A percentile compares a stretch with the other conserved stretches of the same genome.
phyloP scores from a whole-genome alignment of 1,140 invertebrate genomes.

The Drosophila takahashii region DNA sequence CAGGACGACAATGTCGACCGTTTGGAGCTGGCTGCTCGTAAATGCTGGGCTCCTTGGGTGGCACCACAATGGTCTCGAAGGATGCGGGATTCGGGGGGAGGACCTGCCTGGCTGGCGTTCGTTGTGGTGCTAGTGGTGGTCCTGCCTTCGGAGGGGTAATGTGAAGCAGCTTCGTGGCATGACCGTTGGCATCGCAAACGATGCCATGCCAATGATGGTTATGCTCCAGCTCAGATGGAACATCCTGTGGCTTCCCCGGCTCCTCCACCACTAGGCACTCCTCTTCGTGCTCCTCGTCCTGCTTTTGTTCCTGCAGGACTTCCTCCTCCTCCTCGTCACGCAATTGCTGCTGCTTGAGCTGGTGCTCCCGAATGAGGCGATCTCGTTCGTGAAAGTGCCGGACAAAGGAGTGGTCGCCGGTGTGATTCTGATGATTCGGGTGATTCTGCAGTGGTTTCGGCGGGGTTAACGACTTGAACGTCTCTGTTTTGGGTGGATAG shows the following conservation, averaged over 20 bases:
- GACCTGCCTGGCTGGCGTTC: slow-evolving; percentile 1
- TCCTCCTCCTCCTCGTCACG: slow-evolving; percentile 67
- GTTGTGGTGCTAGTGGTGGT: slow-evolving; percentile 2
- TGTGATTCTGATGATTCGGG: slow-evolving; percentile 30
- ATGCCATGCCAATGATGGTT: slow-evolving; percentile 81
- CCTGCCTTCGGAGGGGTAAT: slow-evolving; percentile 5
- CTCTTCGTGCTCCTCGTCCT: slow-evolving; percentile 2
- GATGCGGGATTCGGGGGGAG: slow-evolving; percentile 4
- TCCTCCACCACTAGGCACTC: slow-evolving; percentile 18
- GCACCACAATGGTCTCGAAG: not conserved
- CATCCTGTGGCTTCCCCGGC: slow-evolving; percentile 15
- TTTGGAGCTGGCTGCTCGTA: slow-evolving; percentile 57
- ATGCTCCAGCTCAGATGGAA: slow-evolving; percentile 54
- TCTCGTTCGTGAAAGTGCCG: slow-evolving; percentile 82
- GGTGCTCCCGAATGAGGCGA: slow-evolving; percentile 83
- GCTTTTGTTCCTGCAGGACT: slow-evolving; percentile 30
- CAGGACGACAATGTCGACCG: slow-evolving; percentile 47
- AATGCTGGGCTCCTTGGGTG: slow-evolving; percentile 61
- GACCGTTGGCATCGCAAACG: slow-evolving; percentile 71
- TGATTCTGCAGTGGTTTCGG: slow-evolving; percentile 46
- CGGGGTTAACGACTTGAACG: slow-evolving; percentile 75
- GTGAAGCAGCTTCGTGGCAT: slow-evolving; percentile 36
- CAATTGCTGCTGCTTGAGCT: slow-evolving; percentile 77
- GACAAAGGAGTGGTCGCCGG: slow-evolving; percentile 76
- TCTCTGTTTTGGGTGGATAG: slow-evolving; percentile 55